These are phyloP conservation scores for Beris morrisii DNA, from an alignment of 2,888 invertebrate species.

Conservation along the genomic window DNA sequence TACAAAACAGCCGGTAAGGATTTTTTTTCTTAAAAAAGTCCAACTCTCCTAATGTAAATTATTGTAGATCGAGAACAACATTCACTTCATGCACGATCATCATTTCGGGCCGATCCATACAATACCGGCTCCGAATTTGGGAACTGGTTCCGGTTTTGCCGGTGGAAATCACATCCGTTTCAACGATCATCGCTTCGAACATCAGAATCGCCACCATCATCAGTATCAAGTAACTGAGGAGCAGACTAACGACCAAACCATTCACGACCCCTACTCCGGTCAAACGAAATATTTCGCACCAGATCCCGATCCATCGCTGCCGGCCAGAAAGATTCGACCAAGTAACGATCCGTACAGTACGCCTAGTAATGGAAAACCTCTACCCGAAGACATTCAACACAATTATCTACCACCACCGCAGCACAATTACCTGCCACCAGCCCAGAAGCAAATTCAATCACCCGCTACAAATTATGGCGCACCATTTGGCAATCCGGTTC, in stretches of 20 bases:
- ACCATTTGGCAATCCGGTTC: slow-evolving; percentile 53
- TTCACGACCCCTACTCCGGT: slow-evolving; percentile 53
- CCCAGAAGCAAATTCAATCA: slow-evolving; percentile 48
- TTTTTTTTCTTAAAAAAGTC: not conserved
- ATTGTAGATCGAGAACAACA: slow-evolving; percentile 48
- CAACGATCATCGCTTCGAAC: slow-evolving; percentile 43
- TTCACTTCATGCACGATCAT: slow-evolving; percentile 77
- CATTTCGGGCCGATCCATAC: slow-evolving; percentile 87
- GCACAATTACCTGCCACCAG: slow-evolving; percentile 56
- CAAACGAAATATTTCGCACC: slow-evolving; percentile 58
- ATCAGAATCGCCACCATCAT: slow-evolving; percentile 43
- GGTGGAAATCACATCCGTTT: slow-evolving; percentile 48
- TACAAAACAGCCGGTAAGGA: slow-evolving; percentile 49
- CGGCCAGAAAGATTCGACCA: slow-evolving; percentile 53
- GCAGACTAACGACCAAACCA: slow-evolving; percentile 54
- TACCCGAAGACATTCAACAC: slow-evolving; percentile 51
- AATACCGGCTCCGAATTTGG: slow-evolving; percentile 80
- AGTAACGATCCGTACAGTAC: slow-evolving; percentile 54
- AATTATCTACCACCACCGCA: slow-evolving; percentile 49
- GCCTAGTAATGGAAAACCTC: slow-evolving; percentile 56
- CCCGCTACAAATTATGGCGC: slow-evolving; percentile 57
- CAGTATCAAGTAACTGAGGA: slow-evolving; percentile 62
- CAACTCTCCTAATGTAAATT: slow-evolving; percentile 7
- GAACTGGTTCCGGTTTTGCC: slow-evolving; percentile 42
- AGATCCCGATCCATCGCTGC: slow-evolving; percentile 58